Percentiles rank a stretch among this genome's conserved stretches.
phyloP scores from a whole-genome alignment of 37 sponge, comb jelly and placozoan genomes.

The Spongilla lacustris region DNA sequence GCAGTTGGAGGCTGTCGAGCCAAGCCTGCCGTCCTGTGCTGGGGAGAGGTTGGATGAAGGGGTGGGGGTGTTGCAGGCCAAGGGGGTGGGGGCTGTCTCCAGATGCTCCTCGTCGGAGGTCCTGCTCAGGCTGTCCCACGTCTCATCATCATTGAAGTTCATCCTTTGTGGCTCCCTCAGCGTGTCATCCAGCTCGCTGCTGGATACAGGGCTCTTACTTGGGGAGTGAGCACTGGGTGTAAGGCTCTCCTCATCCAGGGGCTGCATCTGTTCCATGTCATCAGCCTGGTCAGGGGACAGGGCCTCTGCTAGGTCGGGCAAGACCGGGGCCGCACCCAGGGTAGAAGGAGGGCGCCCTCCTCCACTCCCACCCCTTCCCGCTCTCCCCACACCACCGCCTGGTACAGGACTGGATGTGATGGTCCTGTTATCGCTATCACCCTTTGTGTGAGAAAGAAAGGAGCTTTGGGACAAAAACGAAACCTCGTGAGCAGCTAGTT shows the following conservation, averaged over 20 bases:
- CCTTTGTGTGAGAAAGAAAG: slow-evolving; percentile 3
- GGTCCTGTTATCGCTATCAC: neutral
- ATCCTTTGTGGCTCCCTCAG: slow-evolving; percentile 31
- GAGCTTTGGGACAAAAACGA: slow-evolving; percentile 74
- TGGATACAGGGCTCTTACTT: neutral
- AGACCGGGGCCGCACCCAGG: neutral
- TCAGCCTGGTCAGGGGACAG: neutral
- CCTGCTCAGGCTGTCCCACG: slow-evolving; percentile 77
- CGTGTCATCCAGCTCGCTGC: slow-evolving; percentile 50
- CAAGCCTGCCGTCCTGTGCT: no score
- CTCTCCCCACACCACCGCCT: neutral
- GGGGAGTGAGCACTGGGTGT: neutral
- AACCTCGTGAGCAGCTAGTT: slow-evolving; percentile 49
- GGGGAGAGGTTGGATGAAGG: neutral
- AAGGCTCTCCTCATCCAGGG: neutral
- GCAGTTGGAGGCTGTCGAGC: no score
- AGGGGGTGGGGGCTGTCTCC: neutral
- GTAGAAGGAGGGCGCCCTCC: neutral
- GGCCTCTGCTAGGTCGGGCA: neutral
- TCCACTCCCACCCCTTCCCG: slow-evolving; percentile 5
- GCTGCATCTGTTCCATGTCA: neutral
- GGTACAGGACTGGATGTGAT: neutral
- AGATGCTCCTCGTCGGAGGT: slow-evolving; percentile 3
- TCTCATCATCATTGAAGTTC: slow-evolving; percentile 81
- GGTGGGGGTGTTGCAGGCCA: neutral